Evolutionary conservation across 92 coral and sea anemone genomes (phyloP).

Genomic region (Muricea muricata): DNA sequence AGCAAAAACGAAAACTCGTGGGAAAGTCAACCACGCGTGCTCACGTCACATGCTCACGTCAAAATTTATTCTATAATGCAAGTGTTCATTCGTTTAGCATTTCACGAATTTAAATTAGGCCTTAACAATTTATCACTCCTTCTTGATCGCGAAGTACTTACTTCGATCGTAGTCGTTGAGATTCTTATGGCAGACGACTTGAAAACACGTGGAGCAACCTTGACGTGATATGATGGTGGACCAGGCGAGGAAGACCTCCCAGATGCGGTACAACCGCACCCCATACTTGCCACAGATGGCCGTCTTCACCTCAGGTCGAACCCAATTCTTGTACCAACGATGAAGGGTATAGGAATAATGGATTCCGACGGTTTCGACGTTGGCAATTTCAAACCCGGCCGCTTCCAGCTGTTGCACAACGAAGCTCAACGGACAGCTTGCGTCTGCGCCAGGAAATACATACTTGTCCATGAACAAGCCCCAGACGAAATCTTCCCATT

Average conservation of each 20-base stretch:
- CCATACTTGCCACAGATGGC: slow-evolving; percentile 81
- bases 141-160: slow-evolving; percentile 79
- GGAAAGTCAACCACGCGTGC: too few species aligned
- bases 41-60: too few species aligned
- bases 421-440: slow-evolving; percentile 93
- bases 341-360: slow-evolving; percentile 95
- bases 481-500: slow-evolving; percentile 99
- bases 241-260: slow-evolving; percentile 98
- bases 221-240: slow-evolving; percentile 96
- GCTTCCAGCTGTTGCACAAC: slow-evolving; percentile 84
- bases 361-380: slow-evolving; percentile 90
- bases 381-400: slow-evolving; percentile 95
- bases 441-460: slow-evolving; percentile 98
- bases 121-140: too few species aligned
- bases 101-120: too few species aligned
- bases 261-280: slow-evolving; percentile 77
- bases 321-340: slow-evolving; percentile 97
- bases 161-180: slow-evolving; percentile 91
- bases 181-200: slow-evolving; percentile 95
- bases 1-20: too few species aligned
- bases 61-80: too few species aligned
- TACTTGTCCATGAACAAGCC: slow-evolving; percentile 99
- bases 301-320: slow-evolving; percentile 79
- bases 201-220: slow-evolving; percentile 95
- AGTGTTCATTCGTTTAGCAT: too few species aligned